Evolutionary conservation across 1,140 invertebrate species (phyloP).

Genomic region (Cyclina sinensis): DNA sequence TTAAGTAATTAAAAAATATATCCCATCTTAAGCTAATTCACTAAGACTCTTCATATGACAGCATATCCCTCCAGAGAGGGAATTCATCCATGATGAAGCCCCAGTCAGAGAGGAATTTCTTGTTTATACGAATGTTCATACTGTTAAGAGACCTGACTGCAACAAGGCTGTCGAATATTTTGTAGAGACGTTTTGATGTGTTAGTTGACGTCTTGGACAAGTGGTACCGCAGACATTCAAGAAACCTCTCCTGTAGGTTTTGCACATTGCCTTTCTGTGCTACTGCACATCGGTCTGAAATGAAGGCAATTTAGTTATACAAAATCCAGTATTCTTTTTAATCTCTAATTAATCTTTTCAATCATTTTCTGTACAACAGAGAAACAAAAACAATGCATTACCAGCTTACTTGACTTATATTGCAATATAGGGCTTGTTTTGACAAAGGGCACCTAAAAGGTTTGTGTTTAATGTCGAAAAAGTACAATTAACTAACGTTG

Average conservation of each 20-base stretch:
- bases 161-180: slow-evolving; percentile 38
- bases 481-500: no score
- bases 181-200: slow-evolving; percentile 4
- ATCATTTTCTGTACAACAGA: no score
- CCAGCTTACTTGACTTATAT: no score
- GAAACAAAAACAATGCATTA: no score
- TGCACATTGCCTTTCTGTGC: slow-evolving; percentile 14
- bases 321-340: not conserved
- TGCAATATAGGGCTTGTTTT: no score
- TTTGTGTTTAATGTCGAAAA: no score
- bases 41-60: slow-evolving; percentile 22
- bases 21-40: not conserved
- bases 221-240: slow-evolving; percentile 36
- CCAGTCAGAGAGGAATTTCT: slow-evolving; percentile 39
- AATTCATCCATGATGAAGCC: slow-evolving; percentile 45
- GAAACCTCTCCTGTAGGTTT: slow-evolving; percentile 23
- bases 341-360: no score
- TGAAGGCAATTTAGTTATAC: not conserved
- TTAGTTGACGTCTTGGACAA: not conserved
- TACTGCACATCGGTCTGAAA: slow-evolving; percentile 55
- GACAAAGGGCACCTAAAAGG: no score
- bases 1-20: no score
- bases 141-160: not conserved
- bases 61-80: slow-evolving; percentile 55
- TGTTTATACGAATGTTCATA: slow-evolving; percentile 27